Evolutionary conservation across 2,113 vertebrate species (phyloP).

Genomic region (Dascyllus trimaculatus): DNA sequence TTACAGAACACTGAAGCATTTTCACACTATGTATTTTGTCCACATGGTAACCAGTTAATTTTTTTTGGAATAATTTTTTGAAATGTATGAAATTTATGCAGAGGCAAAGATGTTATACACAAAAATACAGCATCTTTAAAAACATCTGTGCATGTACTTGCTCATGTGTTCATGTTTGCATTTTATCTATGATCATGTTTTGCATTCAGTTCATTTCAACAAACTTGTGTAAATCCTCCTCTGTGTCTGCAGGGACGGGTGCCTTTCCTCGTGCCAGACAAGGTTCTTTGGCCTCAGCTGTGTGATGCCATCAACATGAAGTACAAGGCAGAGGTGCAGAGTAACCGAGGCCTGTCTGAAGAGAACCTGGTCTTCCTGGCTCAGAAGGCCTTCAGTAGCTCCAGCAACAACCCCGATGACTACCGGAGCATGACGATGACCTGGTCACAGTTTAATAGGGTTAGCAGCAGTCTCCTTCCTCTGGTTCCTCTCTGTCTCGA

Average conservation of each 20-base stretch:
- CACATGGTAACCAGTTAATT: too few relatives aligned
- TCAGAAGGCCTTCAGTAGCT: conserved; percentile 95
- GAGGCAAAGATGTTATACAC: not conserved
- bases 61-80: too few relatives aligned
- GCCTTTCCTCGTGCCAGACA: conserved; percentile 95
- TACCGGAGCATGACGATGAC: conserved; percentile 94
- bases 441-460: conserved; percentile 98
- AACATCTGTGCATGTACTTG: too few relatives aligned
- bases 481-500: not conserved
- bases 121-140: not conserved
- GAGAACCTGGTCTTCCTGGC: conserved; percentile 96
- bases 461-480: conserved; percentile 66
- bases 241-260: conserved; percentile 89
- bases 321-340: conserved; percentile 97
- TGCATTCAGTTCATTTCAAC: not conserved
- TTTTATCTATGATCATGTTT: not conserved
- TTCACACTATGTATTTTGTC: too few relatives aligned
- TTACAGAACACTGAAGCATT: too few relatives aligned
- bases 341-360: conserved; percentile 92
- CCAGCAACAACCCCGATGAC: conserved; percentile 90
- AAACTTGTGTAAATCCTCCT: not conserved
- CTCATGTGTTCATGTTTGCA: not conserved
- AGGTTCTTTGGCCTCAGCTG: conserved; percentile 94
- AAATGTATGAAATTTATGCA: not conserved
- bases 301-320: conserved; percentile 98